Base-by-base conservation (phyloP, 2,888 invertebrate species). In the Flabesymbios commensalis region DNA sequence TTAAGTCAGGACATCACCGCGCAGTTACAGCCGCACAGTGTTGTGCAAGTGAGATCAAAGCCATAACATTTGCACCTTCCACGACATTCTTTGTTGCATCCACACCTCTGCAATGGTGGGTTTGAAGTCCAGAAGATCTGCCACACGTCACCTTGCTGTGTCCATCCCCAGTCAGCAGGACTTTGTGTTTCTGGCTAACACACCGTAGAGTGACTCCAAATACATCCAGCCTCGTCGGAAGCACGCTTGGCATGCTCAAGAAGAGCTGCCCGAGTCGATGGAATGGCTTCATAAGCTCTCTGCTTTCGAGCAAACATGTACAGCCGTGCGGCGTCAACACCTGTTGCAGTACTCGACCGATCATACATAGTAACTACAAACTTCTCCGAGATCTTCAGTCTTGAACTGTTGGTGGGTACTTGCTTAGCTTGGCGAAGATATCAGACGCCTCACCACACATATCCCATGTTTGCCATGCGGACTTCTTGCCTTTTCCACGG, bases 251-350 rank as follows among this genome's bases (percentile, higher is more conserved):
- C 55, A 57, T 71, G 69, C 29, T 71, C 29, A 0, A 24, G 22
- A 14, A 62, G 31, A 24, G 64, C 57, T 29, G 22, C 61, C 33
- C 33, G 22, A 5, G 62, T 59, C 52, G 62, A 59, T 49, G 55
- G 59, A 17, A 68, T 70, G 2, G 45, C 17, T 2, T 71, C 61
- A 33, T 67, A 69, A 4, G 63, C 29, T 48, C 63, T 67, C 59
- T 67, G 63, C 41, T 72, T 74, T n/a, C 63, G 43, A 3, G 65
- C 64, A 64, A 72, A 72, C 33, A 74, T 22, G n/a, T 67, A 62
- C 4, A 60, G 59, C 45, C 67, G 45, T 24, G 64, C 63, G 4
- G 62, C 65, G 51, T 74, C 54, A 7, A 72, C 64, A 58, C 33
- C 28, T 5, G 41, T 42, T 26, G 49, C 45, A 61, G 54, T 7